phyloP scores from a whole-genome alignment of 2,797 vertebrate species.

The Catostomus latipinnis region DNA sequence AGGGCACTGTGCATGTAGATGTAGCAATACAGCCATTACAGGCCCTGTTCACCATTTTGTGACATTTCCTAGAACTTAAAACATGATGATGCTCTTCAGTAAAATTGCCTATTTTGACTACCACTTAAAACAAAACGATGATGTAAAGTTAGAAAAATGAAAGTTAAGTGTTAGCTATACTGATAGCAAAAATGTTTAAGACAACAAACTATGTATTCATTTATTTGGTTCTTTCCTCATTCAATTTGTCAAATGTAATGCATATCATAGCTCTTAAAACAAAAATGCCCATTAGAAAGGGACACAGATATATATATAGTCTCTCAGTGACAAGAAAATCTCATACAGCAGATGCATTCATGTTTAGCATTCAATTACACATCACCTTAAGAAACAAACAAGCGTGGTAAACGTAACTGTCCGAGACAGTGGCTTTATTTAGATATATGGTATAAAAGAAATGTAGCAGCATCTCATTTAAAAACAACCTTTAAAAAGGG shows the following conservation, averaged over 20 bases:
- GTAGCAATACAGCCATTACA: conserved; percentile 61
- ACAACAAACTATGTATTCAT: too few relatives aligned
- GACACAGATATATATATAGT: too few relatives aligned
- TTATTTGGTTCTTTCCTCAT: too few relatives aligned
- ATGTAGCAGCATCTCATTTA: conserved; percentile 90
- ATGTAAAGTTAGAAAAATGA: neutral
- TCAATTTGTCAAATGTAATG: too few relatives aligned
- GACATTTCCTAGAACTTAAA: conserved; percentile 43
- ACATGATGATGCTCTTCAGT: neutral
- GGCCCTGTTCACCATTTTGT: conserved; percentile 60
- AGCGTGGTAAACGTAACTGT: conserved; percentile 66
- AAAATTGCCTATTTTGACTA: neutral
- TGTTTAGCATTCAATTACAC: neutral
- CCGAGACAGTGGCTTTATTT: conserved; percentile 84
- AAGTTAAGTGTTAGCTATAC: neutral
- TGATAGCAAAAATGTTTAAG: too few relatives aligned
- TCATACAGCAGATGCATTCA: neutral
- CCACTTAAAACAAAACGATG: neutral
- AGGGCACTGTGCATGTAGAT: conserved; percentile 54
- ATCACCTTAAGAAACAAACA: neutral
- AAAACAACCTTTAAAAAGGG: conserved; percentile 70
- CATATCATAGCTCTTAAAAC: too few relatives aligned
- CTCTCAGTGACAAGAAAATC: too few relatives aligned
- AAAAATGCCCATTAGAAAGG: too few relatives aligned
- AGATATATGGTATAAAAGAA: conserved; percentile 75